Evolutionary conservation across 2,113 vertebrate species (phyloP), one percentile per base, ranked within the genome.

Genomic region (Dendropsophus ebraccatus): DNA sequence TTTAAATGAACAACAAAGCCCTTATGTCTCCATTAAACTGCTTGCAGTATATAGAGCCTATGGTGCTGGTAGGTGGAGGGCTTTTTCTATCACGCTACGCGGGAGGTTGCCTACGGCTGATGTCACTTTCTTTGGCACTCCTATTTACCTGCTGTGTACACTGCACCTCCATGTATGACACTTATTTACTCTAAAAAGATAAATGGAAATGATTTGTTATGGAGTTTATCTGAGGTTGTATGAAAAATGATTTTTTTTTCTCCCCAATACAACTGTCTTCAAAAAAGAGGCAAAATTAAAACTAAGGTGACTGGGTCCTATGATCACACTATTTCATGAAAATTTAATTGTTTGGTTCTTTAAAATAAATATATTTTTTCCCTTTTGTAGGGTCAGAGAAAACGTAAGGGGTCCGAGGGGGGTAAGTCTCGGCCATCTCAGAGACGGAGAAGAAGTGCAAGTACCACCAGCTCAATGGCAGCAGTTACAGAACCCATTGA

Each of bases 381-480:
- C 0, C 5, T 32, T 14, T 32, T 69, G 13, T 21, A 87, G 85
- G 67, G 50, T 49, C 78, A 73, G 30, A 81, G 85, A 58, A 87
- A 87, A 13, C 85, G 85, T 16, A 81, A 60, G 30, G 50, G n/a
- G 62, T 1, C 67, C 21, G 50, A 47, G 2, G 58, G 37, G 3
- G 37, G 25, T 23, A 58, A 74, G 10, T 58, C 84, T 2, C 72
- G 78, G 19, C 1, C 32, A 1, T 30, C 65, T 14, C 37, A 54
- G 25, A 84, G 75, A 35, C 73, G 78, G 69, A 81, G 85, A 37
- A 70, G 77, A 62, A 52, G 54, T 3, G 11, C 23, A 5, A 28
- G 49, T 47, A 79, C 84, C 10, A 58, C 85, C 19, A 50, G 77
- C 19, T 5, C 62, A 58, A 87, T 87, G 85, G 62, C 85, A 11